These are phyloP conservation scores for Cacoxenus indagator DNA, from an alignment of 2,888 invertebrate species.

Conservation along the genomic window DNA sequence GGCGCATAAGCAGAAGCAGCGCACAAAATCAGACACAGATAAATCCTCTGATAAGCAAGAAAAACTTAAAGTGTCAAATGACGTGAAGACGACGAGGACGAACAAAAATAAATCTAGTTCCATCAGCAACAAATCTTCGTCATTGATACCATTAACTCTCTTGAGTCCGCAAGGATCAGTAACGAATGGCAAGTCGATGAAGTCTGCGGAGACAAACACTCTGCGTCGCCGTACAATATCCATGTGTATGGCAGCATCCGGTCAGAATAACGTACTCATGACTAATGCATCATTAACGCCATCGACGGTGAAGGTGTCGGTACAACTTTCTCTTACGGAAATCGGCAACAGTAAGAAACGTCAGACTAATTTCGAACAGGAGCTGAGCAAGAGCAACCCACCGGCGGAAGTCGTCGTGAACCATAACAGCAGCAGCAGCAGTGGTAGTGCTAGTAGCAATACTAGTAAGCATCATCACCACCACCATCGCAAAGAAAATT, in stretches of 20 bases:
- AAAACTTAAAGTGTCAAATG: background rate
- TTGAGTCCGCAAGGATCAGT: background rate
- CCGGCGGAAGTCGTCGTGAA: conserved; percentile 45
- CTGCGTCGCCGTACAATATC: conserved; percentile 55
- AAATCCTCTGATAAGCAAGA: background rate
- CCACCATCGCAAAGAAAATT: conserved; percentile 53
- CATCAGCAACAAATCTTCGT: background rate
- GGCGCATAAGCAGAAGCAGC: conserved; percentile 24
- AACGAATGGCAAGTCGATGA: background rate
- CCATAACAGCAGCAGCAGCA: conserved; percentile 39
- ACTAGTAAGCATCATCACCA: conserved; percentile 26
- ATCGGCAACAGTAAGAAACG: conserved; percentile 59
- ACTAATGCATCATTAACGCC: background rate
- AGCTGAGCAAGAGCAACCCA: conserved; percentile 43
- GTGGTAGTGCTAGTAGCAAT: conserved; percentile 16
- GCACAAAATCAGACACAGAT: conserved; percentile 9
- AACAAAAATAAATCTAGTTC: background rate
- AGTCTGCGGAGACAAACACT: conserved; percentile 13
- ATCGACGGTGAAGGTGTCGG: background rate
- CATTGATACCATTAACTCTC: background rate
- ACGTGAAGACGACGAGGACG: background rate
- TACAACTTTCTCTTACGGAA: background rate
- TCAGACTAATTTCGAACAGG: conserved; percentile 72
- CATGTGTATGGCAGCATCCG: conserved; percentile 43
- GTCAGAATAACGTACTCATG: background rate